Conservation (phyloP, 1,140 invertebrate genomes). For the Tetraneura akinire region DNA sequence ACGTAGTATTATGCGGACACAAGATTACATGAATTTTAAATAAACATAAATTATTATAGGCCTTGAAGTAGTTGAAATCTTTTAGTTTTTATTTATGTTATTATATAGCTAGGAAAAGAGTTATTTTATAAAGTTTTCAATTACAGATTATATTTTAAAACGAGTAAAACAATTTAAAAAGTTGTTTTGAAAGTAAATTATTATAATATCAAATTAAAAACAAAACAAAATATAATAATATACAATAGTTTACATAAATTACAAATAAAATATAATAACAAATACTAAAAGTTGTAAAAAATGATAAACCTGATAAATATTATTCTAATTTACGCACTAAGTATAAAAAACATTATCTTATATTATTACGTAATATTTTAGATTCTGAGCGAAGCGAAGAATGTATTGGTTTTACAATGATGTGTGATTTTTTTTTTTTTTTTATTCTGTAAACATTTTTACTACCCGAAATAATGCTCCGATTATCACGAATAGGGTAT, state of each 20-base stretch:
- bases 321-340: neutral
- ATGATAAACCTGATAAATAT: neutral
- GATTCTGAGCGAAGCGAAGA: too few relatives aligned
- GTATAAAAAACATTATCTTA: neutral
- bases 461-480: too few relatives aligned
- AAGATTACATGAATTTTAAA: neutral
- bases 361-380: too few relatives aligned
- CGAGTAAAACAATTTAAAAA: neutral
- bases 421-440: too few relatives aligned
- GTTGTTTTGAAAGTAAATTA: neutral
- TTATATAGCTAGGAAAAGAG: too few relatives aligned
- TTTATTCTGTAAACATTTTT: too few relatives aligned
- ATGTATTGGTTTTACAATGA: too few relatives aligned
- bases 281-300: neutral
- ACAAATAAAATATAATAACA: neutral
- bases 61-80: neutral
- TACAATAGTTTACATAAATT: neutral
- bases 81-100: slow-evolving; percentile 5
- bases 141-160: neutral
- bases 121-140: neutral
- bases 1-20: too few relatives aligned
- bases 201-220: neutral
- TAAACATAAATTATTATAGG: neutral
- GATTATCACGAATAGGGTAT: too few relatives aligned
- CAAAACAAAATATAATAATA: neutral